A percentile compares a stretch with the other conserved stretches of the same genome.
phyloP scores from a whole-genome alignment of 23 tunicate genomes.

The Ascidia mentula region DNA sequence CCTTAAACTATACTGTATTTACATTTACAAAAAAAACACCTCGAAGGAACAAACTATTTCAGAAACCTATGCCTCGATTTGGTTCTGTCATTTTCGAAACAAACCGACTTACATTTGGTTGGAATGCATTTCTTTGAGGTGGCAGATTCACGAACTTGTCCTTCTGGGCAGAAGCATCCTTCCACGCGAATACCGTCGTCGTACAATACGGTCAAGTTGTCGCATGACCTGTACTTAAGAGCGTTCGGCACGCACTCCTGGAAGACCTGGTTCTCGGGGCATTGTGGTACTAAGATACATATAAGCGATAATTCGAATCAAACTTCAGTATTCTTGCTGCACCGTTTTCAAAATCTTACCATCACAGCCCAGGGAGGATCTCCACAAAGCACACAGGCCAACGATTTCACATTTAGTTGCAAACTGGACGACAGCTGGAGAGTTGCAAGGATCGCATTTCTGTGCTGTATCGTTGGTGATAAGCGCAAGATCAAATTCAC shows the following conservation, averaged over 20 bases:
- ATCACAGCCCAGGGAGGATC: conserved; percentile 36
- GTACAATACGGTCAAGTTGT: conserved; percentile 34
- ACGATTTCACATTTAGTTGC: conserved; percentile 30
- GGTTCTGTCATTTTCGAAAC: too few relatives aligned
- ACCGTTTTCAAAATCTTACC: too few relatives aligned
- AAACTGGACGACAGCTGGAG: conserved; percentile 39
- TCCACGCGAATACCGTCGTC: conserved; percentile 50
- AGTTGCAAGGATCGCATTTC: conserved; percentile 53
- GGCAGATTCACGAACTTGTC: conserved; percentile 34
- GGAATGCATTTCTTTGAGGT: conserved; percentile 44
- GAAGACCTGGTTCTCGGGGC: conserved; percentile 54
- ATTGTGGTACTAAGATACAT: conserved; percentile 21
- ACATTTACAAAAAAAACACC: too few relatives aligned
- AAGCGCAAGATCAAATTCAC: conserved; percentile 49
- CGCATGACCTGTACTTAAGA: conserved; percentile 52
- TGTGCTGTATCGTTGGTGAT: conserved; percentile 33
- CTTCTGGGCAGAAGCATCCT: conserved; percentile 71
- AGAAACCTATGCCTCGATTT: too few relatives aligned
- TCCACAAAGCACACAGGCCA: conserved; percentile 40
- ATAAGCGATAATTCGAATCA: not conserved
- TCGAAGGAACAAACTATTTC: too few relatives aligned
- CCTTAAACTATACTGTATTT: too few relatives aligned
- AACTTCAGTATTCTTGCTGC: not conserved
- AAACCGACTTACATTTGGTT: conserved; percentile 48
- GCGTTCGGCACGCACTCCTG: conserved; percentile 53